Evolutionary conservation across 2,888 invertebrate genomes (phyloP).

Genomic region (Polydrusus pterygomalis): DNA sequence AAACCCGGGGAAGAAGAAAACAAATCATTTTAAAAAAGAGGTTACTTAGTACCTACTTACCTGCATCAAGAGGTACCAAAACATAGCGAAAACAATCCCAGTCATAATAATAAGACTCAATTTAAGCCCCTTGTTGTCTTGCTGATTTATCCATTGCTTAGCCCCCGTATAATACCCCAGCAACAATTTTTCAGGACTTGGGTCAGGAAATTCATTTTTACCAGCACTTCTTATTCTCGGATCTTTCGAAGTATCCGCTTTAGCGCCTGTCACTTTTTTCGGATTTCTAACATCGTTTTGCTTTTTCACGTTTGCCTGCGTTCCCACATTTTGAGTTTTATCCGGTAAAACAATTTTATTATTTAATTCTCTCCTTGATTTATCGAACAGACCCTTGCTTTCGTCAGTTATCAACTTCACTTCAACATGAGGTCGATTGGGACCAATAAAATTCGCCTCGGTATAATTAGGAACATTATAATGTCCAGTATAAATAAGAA

Average conservation of each 20-base stretch:
- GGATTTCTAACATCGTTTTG: too few species aligned
- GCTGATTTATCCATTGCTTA: constrained; percentile 81
- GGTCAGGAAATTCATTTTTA: constrained; percentile 1
- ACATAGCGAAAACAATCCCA: constrained; percentile 81
- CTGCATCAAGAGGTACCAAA: constrained; percentile 85
- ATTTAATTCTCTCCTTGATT: not conserved
- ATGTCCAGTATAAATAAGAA: constrained; percentile 77
- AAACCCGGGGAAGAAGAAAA: too few species aligned
- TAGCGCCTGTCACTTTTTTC: too few species aligned
- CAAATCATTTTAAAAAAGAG: too few species aligned
- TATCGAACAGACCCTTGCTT: constrained; percentile 38
- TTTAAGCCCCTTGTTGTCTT: constrained; percentile 85
- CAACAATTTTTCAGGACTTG: constrained; percentile 33
- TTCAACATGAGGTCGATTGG: constrained; percentile 60
- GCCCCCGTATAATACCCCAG: constrained; percentile 57
- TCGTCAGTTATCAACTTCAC: constrained; percentile 65
- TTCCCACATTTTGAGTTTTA: constrained; percentile 30
- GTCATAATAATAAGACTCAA: constrained; percentile 80
- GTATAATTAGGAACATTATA: constrained; percentile 81
- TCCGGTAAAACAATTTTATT: not conserved
- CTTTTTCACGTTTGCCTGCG: constrained; percentile 27
- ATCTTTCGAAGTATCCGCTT: not conserved
- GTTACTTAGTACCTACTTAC: constrained; percentile 67
- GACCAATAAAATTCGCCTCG: constrained; percentile 67
- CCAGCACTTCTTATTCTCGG: not conserved